Conservation (phyloP, 2,113 vertebrate genomes). For the Pyrgilauda ruficollis region DNA sequence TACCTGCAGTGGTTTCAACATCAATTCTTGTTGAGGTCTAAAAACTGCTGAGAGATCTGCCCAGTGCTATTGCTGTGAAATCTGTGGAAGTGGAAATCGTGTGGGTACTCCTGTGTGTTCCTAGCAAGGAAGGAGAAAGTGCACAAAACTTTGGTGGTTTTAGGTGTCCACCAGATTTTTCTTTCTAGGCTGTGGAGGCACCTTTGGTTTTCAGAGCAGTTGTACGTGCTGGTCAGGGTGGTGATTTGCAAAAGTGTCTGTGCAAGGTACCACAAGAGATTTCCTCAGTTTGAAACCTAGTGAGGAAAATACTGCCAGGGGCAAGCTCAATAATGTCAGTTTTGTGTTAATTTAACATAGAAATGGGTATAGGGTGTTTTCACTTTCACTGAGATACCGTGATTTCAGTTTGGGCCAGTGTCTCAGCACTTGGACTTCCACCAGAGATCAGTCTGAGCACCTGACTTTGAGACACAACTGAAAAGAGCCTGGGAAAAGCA, state of each 20-base stretch:
- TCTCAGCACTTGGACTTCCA: not conserved
- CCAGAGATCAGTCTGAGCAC: not conserved
- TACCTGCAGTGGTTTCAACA: fast-evolving
- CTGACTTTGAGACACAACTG: not conserved
- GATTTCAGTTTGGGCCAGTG: not conserved
- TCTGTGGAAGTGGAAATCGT: not conserved
- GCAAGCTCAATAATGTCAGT: not conserved
- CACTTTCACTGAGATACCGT: not conserved
- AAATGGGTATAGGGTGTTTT: not conserved
- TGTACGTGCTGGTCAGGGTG: not conserved
- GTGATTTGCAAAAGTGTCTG: not conserved
- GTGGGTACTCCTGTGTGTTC: not conserved
- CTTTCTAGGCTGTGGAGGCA: not conserved
- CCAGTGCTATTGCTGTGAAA: not conserved
- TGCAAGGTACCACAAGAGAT: not conserved
- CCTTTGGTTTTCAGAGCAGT: not conserved
- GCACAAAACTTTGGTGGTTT: not conserved
- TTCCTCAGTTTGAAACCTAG: not conserved
- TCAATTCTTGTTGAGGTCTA: fast-evolving
- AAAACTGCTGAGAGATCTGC: not conserved
- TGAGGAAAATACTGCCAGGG: not conserved
- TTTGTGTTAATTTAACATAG: not conserved
- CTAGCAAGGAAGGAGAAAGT: not conserved
- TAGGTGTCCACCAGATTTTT: not conserved
- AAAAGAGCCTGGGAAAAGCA: not conserved